Evolutionary conservation across 1,140 invertebrate genomes (phyloP).

Genomic region (Leptinotarsa lineolata): DNA sequence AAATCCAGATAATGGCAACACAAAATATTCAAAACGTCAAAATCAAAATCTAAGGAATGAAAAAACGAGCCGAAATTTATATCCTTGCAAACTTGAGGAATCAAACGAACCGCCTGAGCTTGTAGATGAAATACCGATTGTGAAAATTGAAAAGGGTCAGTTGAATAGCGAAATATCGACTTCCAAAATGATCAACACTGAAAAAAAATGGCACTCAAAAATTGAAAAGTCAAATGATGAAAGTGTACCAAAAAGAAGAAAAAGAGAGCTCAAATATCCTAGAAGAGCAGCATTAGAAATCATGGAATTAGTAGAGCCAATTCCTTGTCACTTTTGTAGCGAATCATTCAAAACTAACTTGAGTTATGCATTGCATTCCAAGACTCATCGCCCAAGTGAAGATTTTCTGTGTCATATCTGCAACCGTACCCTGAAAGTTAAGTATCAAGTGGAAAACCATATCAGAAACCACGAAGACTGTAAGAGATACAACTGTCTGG

Average conservation of each 20-base stretch:
- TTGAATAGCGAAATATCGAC: too few species aligned
- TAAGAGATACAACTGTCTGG: conserved; percentile 40
- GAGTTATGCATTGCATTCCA: conserved; percentile 7
- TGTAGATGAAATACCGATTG: too few species aligned
- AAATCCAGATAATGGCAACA: too few species aligned
- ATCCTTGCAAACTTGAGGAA: too few species aligned
- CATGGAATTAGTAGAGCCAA: conserved; percentile 15
- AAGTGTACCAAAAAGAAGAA: neutral
- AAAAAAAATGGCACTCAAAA: too few species aligned
- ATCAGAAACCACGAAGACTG: conserved; percentile 32
- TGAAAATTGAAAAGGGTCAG: too few species aligned
- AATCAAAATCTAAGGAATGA: too few species aligned
- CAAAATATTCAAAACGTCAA: too few species aligned
- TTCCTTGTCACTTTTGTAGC: neutral
- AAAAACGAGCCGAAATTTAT: too few species aligned
- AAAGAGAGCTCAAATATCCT: neutral
- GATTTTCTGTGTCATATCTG: conserved; percentile 15
- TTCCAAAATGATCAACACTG: too few species aligned
- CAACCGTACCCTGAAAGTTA: neutral
- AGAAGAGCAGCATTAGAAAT: neutral
- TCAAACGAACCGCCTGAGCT: too few species aligned
- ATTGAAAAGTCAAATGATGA: too few species aligned
- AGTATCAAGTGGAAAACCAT: conserved; percentile 17
- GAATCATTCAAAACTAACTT: conserved; percentile 4
- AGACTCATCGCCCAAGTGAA: neutral